These are phyloP conservation scores for Xiphophorus maculatus DNA, from an alignment of 2,113 vertebrate species.

Conservation along the genomic window DNA sequence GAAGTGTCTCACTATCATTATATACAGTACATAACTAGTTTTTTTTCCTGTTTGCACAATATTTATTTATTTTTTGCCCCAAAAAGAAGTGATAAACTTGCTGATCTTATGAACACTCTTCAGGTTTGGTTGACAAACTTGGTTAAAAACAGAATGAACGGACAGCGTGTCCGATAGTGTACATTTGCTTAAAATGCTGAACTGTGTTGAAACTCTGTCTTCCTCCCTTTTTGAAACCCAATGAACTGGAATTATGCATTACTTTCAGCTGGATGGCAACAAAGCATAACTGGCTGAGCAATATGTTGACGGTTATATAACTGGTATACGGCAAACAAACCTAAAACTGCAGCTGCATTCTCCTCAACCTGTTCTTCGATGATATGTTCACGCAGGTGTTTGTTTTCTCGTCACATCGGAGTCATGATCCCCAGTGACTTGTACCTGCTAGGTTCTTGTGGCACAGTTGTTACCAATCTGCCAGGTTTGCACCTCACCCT, in stretches of 20 bases:
- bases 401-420: slow-evolving; percentile 33
- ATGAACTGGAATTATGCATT: slow-evolving; percentile 57
- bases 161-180: not conserved
- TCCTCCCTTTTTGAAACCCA: slow-evolving; percentile 27
- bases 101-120: not conserved
- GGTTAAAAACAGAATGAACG: not conserved
- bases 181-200: not conserved
- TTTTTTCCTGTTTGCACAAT: not conserved
- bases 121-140: not conserved
- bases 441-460: slow-evolving; percentile 27
- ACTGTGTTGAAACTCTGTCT: not conserved
- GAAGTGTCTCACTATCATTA: not conserved
- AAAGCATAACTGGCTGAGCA: slow-evolving; percentile 57
- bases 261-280: slow-evolving; percentile 46
- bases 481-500: slow-evolving; percentile 22
- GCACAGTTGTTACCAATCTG: slow-evolving; percentile 47
- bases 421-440: slow-evolving; percentile 26
- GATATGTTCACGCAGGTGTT: slow-evolving; percentile 6
- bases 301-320: slow-evolving; percentile 56
- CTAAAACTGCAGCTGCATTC: slow-evolving; percentile 23
- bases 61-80: not conserved
- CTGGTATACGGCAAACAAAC: slow-evolving; percentile 39
- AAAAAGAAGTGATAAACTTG: not conserved
- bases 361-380: slow-evolving; percentile 14
- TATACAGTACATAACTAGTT: not conserved